Evolutionary conservation across 2,888 invertebrate genomes (phyloP).

Genomic region (Limnephilus rhombicus): DNA sequence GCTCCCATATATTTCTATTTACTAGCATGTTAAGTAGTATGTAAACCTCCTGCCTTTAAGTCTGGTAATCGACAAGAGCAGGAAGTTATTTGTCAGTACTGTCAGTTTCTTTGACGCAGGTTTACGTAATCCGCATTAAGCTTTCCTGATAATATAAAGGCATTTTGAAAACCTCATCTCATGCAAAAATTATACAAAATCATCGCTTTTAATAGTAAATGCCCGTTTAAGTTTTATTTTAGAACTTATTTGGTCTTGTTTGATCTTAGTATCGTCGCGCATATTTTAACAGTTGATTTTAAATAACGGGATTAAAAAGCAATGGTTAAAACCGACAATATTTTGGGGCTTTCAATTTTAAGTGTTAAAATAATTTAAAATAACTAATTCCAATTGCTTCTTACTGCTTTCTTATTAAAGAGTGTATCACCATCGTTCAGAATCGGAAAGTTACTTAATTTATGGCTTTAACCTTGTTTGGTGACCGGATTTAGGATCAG

Average conservation of each 20-base stretch:
- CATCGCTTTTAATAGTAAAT: background rate
- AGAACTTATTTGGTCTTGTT: background rate
- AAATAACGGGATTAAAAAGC: background rate
- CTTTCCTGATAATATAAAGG: background rate
- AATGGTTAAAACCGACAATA: background rate
- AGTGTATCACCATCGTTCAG: too few relatives aligned
- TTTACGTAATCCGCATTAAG: background rate
- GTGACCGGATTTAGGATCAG: too few relatives aligned
- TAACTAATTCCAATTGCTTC: background rate
- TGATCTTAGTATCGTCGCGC: background rate
- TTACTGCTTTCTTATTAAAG: background rate
- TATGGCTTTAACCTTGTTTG: too few relatives aligned
- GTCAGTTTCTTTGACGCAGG: constrained; percentile 15
- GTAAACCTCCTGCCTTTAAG: background rate
- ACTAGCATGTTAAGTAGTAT: background rate
- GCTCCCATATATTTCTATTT: background rate
- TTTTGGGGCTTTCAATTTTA: background rate
- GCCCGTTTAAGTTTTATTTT: background rate
- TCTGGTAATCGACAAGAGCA: constrained; percentile 13
- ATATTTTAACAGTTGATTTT: too few relatives aligned
- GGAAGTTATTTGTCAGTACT: constrained; percentile 23
- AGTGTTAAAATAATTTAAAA: background rate
- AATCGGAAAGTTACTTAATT: too few relatives aligned
- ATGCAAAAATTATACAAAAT: background rate
- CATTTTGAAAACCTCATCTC: background rate